Evolutionary conservation across 2,797 vertebrate species (phyloP).

Genomic region (Borostomias antarcticus): DNA sequence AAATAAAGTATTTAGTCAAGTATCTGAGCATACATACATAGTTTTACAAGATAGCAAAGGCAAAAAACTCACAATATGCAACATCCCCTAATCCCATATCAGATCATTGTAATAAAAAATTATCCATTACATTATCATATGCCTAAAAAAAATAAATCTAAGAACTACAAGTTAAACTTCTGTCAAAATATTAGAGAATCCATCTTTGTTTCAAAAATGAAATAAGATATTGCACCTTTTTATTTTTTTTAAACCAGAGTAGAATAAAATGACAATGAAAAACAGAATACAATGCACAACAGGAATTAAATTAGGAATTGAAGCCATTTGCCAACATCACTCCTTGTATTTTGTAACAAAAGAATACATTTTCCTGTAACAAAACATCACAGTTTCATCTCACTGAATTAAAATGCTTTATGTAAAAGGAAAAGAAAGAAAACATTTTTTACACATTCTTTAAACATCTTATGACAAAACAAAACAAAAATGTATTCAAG

Average conservation of each 20-base stretch:
- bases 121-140: slow-evolving; percentile 80
- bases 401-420: slow-evolving; percentile 78
- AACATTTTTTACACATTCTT: slow-evolving; percentile 74
- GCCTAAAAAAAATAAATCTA: slow-evolving; percentile 69
- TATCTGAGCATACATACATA: slow-evolving; percentile 85
- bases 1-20: slow-evolving; percentile 98
- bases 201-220: slow-evolving; percentile 86
- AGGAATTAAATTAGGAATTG: slow-evolving; percentile 83
- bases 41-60: slow-evolving; percentile 85
- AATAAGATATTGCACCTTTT: slow-evolving; percentile 88
- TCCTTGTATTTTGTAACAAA: slow-evolving; percentile 77
- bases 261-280: slow-evolving; percentile 86
- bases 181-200: slow-evolving; percentile 82
- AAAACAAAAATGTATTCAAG: slow-evolving; percentile 83
- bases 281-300: slow-evolving; percentile 81
- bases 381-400: slow-evolving; percentile 87
- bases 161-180: slow-evolving; percentile 83
- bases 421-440: slow-evolving; percentile 72
- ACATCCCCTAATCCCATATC: slow-evolving; percentile 74
- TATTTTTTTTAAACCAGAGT: slow-evolving; percentile 77
- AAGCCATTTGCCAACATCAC: slow-evolving; percentile 72
- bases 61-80: slow-evolving; percentile 77
- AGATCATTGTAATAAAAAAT: slow-evolving; percentile 81
- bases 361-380: slow-evolving; percentile 81
- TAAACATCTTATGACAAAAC: slow-evolving; percentile 78